phyloP scores from a whole-genome alignment of 2,113 vertebrate genomes.

The Sylvia atricapilla region DNA sequence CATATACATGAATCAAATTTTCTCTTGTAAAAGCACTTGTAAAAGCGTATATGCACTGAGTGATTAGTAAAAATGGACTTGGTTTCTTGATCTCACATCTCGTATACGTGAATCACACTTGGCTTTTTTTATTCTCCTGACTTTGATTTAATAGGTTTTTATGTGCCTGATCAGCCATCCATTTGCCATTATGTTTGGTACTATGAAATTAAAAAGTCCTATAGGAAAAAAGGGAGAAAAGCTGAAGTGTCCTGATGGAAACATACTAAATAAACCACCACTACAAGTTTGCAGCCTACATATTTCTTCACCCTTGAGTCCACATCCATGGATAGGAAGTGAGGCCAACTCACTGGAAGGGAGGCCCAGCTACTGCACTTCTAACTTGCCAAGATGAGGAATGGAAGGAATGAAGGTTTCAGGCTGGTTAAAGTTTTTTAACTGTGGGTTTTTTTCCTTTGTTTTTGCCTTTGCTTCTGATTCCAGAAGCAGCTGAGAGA shows the following conservation, averaged over 20 bases:
- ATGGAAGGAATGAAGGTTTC: background rate
- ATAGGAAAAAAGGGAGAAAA: background rate
- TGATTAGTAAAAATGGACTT: background rate
- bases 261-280: background rate
- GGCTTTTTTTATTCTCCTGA: background rate
- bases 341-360: background rate
- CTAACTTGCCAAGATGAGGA: background rate
- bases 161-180: background rate
- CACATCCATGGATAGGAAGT: background rate
- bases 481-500: background rate
- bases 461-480: background rate
- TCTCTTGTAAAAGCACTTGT: background rate
- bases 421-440: background rate
- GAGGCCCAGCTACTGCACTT: background rate
- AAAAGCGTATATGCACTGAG: background rate
- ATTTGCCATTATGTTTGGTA: background rate
- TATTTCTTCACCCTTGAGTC: background rate
- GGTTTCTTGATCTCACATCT: background rate
- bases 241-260: background rate
- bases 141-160: background rate
- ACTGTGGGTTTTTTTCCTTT: background rate
- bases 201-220: background rate
- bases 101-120: background rate
- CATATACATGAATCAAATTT: background rate
- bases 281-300: background rate